These are phyloP conservation scores for Quiscalus mexicanus DNA, from an alignment of 2,113 vertebrate genomes.

Conservation along the genomic window DNA sequence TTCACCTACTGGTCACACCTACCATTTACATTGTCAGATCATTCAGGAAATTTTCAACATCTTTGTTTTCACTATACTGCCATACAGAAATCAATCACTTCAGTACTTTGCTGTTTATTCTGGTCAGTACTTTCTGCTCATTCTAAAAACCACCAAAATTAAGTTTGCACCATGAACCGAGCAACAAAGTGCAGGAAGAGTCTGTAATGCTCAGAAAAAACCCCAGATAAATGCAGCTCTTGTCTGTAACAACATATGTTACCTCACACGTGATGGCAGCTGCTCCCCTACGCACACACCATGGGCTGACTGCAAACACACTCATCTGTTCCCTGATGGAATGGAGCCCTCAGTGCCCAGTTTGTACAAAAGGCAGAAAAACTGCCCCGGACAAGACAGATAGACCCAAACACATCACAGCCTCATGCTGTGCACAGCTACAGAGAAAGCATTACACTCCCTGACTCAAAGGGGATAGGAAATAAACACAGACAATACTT, in stretches of 20 bases:
- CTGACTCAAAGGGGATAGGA: neutral
- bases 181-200: neutral
- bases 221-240: neutral
- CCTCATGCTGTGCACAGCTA: neutral
- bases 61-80: neutral
- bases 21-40: neutral
- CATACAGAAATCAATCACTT: neutral
- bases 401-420: neutral
- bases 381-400: neutral
- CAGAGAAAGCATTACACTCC: neutral
- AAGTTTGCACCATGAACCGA: neutral
- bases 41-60: neutral
- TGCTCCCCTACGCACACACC: neutral
- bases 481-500: neutral
- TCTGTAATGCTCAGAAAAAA: neutral
- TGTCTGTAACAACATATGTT: neutral
- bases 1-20: neutral
- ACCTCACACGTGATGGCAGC: neutral
- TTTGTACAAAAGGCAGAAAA: neutral
- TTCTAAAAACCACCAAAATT: neutral
- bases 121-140: neutral
- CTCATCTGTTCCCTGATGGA: neutral
- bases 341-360: neutral
- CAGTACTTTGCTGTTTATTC: accelerated
- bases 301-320: accelerated